Evolutionary conservation across 2,113 vertebrate species (phyloP).

Genomic region (Cottus gobio): DNA sequence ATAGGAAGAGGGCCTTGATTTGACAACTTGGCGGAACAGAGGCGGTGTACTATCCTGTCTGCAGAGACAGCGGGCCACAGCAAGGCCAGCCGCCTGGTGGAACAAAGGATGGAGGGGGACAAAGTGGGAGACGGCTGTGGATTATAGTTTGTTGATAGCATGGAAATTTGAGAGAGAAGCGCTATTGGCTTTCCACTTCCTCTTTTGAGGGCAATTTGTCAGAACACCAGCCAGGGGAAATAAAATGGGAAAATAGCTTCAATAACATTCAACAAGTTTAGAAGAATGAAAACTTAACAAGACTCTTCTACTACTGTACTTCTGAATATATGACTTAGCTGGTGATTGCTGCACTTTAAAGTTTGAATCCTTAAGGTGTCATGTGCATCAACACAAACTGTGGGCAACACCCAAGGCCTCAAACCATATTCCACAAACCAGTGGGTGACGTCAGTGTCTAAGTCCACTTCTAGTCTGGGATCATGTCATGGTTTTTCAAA

Average conservation of each 20-base stretch:
- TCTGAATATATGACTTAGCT: background rate
- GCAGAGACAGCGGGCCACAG: conserved; percentile 4
- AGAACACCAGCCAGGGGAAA: conserved; percentile 13
- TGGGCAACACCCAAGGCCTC: background rate
- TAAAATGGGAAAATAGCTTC: conserved; percentile 12
- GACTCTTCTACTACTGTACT: background rate
- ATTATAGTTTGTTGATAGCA: conserved; percentile 42
- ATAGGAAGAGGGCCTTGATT: conserved; percentile 36
- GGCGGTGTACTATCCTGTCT: background rate
- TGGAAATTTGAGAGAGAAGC: conserved; percentile 40
- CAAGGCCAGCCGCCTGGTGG: background rate
- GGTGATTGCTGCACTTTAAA: background rate
- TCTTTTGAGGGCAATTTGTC: conserved; percentile 28
- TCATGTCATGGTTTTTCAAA: background rate
- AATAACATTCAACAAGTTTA: conserved; percentile 16
- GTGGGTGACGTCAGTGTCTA: background rate
- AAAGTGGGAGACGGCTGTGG: conserved; percentile 23
- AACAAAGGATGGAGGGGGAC: conserved; percentile 33
- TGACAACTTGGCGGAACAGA: conserved; percentile 50
- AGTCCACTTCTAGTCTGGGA: background rate
- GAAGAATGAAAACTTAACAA: background rate
- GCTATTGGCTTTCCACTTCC: conserved; percentile 29
- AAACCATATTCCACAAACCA: background rate
- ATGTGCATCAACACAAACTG: background rate
- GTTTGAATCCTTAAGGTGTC: background rate